Percentiles rank a stretch among this genome's conserved stretches.
Conservation (phyloP, 2,797 vertebrate species). For the Coilia nasus region DNA sequence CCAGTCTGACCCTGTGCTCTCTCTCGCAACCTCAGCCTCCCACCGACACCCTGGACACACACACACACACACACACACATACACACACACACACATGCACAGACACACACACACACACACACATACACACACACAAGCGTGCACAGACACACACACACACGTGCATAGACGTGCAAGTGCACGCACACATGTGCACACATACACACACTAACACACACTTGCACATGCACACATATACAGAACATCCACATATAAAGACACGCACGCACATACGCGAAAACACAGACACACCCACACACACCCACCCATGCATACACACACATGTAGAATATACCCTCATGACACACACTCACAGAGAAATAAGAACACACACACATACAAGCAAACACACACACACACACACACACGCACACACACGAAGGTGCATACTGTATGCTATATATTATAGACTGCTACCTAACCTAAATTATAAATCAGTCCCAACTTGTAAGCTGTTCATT, state of each 20-base stretch:
- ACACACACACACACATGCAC: slow-evolving; percentile 31
- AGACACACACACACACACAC: slow-evolving; percentile 8
- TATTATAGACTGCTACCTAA: not conserved
- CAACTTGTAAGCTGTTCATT: not conserved
- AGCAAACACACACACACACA: too few relatives aligned
- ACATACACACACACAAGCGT: slow-evolving; percentile 26
- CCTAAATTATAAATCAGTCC: not conserved
- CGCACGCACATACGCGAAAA: not conserved
- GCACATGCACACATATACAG: not conserved
- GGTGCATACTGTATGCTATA: too few relatives aligned
- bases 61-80: not conserved
- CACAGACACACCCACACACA: not conserved
- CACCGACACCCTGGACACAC: slow-evolving; percentile 37
- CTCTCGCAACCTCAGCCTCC: slow-evolving; percentile 57
- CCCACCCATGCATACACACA: not conserved
- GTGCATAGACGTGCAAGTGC: not conserved
- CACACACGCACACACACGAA: too few relatives aligned
- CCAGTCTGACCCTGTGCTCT: slow-evolving; percentile 65
- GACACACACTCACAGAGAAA: too few relatives aligned
- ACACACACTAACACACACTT: slow-evolving; percentile 36
- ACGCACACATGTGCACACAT: slow-evolving; percentile 21
- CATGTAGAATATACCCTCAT: too few relatives aligned
- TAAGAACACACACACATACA: too few relatives aligned
- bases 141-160: slow-evolving; percentile 30
- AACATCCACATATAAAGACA: not conserved